A percentile compares a stretch with the other conserved stretches of the same genome.
Conservation (phyloP, 2,113 vertebrate genomes). For the Noturus placidus region DNA sequence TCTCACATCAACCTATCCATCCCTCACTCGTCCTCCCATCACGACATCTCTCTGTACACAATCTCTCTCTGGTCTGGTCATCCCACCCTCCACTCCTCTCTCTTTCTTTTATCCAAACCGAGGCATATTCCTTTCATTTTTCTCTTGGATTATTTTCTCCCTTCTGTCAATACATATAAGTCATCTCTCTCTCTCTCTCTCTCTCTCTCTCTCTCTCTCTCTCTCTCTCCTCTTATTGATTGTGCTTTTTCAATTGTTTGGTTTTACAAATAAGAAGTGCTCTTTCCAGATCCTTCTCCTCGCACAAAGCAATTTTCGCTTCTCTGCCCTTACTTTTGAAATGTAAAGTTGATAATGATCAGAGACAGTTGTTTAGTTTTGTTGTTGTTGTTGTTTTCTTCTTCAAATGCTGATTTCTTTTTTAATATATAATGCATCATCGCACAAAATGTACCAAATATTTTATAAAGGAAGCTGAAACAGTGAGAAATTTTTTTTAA, state of each 20-base stretch:
- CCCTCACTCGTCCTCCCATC: constrained; percentile 47
- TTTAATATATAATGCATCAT: too few relatives aligned
- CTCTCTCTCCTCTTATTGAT: neutral
- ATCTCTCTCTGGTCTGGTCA: neutral
- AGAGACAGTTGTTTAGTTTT: neutral
- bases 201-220: neutral
- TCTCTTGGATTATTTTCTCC: neutral
- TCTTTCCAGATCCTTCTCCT: neutral
- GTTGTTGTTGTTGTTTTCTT: too few relatives aligned
- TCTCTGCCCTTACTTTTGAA: neutral
- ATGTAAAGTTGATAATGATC: neutral
- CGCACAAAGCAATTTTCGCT: neutral
- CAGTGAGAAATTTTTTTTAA: neutral
- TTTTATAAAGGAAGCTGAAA: neutral
- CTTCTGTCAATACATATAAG: constrained; percentile 8
- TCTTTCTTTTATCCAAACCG: neutral
- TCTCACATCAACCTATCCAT: constrained; percentile 59
- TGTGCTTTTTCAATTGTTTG: neutral
- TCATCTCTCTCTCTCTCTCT: neutral
- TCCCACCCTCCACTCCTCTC: neutral
- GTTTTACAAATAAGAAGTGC: neutral
- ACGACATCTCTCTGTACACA: neutral
- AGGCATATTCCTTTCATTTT: neutral
- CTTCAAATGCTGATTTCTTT: too few relatives aligned
- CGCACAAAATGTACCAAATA: neutral